Evolutionary conservation across 2,797 vertebrate species (phyloP), one percentile per base, ranked within the genome.

Genomic region (Darevskia nairensis): DNA sequence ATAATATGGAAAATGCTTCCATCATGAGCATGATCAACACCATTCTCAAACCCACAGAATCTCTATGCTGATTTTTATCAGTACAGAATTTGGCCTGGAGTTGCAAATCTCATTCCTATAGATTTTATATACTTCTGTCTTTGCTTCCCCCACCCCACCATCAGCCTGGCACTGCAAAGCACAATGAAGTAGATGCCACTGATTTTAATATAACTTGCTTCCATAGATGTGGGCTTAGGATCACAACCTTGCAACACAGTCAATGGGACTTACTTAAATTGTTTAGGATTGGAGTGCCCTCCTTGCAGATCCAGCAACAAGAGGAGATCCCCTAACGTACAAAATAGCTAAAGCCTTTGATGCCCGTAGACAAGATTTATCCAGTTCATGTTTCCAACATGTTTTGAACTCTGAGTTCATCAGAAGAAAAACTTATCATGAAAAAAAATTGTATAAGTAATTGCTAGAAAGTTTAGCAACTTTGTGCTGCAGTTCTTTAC

Each of bases 61-160:
- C 88, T 2, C 66, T 3, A 15, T 23, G 41, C 29, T 80, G 82
- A 41, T 91, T 92, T 94, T 75, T 91, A 72, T 66, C 76, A 44
- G 44, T 77, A 4, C 83, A 1, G 1, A 80, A 89, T 90, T 89
- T 0, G 0, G 50, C 90, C 89, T 84, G 27, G 90, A 93, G 82
- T 94, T 96, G 85, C 82, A 86, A 77, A 88, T 87, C 79, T 90
- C 88, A 85, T 78, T 84, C 44, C 9, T 69, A 91, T 13, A 0
- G 1, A 80, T 90, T 92, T 87, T 79, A 90, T 92, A 75, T 90
- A 84, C 86, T 91, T 94, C 90, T 89, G 84, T 90, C 17, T 29
- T 76, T 69, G 32, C 17, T 11, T 66, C 64, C 10, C 35, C 8
- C 29, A 11, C 41, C 7, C 46, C 44, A 21, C 25, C 2, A 17